Base-by-base conservation (phyloP, 1,140 invertebrate genomes). In the Fopius arisanus region DNA sequence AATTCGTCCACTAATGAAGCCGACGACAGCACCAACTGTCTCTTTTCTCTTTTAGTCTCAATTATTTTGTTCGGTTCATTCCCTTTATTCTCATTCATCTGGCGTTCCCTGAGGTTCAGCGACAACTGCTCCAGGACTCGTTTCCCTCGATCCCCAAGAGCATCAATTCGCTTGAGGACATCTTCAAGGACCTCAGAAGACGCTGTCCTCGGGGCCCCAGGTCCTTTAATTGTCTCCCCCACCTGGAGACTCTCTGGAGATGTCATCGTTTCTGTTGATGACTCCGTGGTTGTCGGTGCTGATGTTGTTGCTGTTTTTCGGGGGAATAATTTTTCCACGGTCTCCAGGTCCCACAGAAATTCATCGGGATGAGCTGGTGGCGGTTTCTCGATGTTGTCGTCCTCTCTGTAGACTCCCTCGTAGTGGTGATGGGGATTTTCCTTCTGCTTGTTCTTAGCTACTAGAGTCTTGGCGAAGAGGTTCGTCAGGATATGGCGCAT, bases 101-200 rank as follows among this genome's bases (percentile, higher is more conserved):
- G 76, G 23, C 76, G 70, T 6, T 79, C 65, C 41, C 70, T 78
- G 10, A 73, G 68, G 12, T 75, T 72, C 14, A 83, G 69, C 66
- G 88, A 87, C 2, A 92, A 79, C 74, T 80, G 88, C 12, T 86
- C 77, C 7, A 92, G 79, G 12, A 92, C 88, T 19, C 82, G 78
- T 67, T 87, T 87, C 0, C 91, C 90, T 54, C 89, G 87, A 4
- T 88, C 82, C 2, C 91, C 91, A 1, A 92, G 78, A 0, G 83
- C 86, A 66, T 87, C 85, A 6, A 93, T 81, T 76, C 89, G 90
- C 9, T 83, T 83, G n/a, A 92, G 77, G 2, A 92, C 84, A 21
- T 91, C 90, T 72, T 90, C 84, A 63, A 91, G 89, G 0, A 92
- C 83, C 82, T 93, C 92, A 7, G 84, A 87, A 0, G 91, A 92